phyloP scores from a whole-genome alignment of 2,113 vertebrate species.

The Microtus ochrogaster region DNA sequence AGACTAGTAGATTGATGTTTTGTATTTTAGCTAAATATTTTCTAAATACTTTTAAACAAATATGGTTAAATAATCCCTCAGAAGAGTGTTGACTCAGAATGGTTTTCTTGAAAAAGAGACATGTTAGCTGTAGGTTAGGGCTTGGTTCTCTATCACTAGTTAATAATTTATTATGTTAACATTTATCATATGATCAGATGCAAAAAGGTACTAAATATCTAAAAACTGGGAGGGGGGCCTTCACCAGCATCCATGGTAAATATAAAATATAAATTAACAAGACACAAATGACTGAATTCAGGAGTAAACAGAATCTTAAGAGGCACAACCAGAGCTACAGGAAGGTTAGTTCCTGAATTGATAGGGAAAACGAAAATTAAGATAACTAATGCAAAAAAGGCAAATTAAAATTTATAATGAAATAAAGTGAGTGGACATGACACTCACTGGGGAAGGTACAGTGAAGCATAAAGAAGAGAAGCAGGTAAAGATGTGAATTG shows the following conservation, averaged over 20 bases:
- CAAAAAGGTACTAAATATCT: background rate
- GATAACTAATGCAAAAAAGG: background rate
- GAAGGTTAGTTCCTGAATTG: background rate
- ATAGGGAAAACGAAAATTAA: background rate
- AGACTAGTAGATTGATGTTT: background rate
- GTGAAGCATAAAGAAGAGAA: background rate
- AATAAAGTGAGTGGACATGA: background rate
- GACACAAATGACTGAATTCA: background rate
- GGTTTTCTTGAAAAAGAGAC: background rate
- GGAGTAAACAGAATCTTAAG: background rate
- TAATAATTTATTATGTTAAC: background rate
- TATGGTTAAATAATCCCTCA: background rate
- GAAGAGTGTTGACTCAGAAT: background rate
- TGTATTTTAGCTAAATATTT: background rate
- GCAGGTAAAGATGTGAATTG: background rate
- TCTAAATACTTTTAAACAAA: background rate
- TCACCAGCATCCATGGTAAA: background rate
- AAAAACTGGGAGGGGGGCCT: fast-evolving
- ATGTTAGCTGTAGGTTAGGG: background rate
- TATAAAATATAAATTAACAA: background rate
- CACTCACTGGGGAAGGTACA: background rate
- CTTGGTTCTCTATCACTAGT: background rate
- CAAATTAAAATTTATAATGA: background rate
- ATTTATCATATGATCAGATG: background rate
- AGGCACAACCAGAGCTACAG: background rate